Evolutionary conservation across 37 sponge, comb jelly and placozoan genomes (phyloP), one percentile per base, ranked within the genome.

Genomic region (Beroe forskalii): DNA sequence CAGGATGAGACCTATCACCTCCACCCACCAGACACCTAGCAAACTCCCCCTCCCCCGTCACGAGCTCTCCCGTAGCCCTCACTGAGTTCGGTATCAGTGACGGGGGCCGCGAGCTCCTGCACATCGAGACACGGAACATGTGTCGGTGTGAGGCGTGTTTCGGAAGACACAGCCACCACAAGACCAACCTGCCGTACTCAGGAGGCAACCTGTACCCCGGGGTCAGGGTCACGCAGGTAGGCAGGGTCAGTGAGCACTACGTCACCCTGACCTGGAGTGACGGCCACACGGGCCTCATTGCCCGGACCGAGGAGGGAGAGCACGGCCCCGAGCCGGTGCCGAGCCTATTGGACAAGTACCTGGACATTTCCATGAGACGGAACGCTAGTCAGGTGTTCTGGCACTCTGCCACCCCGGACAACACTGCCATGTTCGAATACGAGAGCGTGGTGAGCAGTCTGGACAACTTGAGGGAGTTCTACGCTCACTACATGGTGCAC

Each of bases 81-180:
- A 63, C 66, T 28, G 66, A 63, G 4, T 27, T 22, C 27, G 66
- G 66, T 23, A 63, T 63, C 17, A 24, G 17, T 6, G 66, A 63
- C 66, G 30, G 30, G 4, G 66, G 17, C 25, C 24, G 66, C 4
- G 66, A 63, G 4, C 66, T 63, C 27, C 66, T 63, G 25, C 66
- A 63, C 66, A 27, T 63, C 3, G 66, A 63, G 30, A 63, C 66
- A 24, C 66, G 66, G 25, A 63, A 63, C 30, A 63, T 63, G 66
- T 63, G 66, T n/a, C 30, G 66, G 28, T 63, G 66, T 23, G 66
- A 63, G 55, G 12, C 6, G 55, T 48, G 55, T 48, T 48, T 48
- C 55, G 55, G 55, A 17, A 6, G 55, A 12, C 24, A 63, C 66
- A 63, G 66, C 17, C 66, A 63, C 66, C 66, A 63, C 24, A 63